A percentile compares a stretch with the other conserved stretches of the same genome.
Evolutionary conservation across 2,888 invertebrate species (phyloP).

Genomic region (Hyles lineata): DNA sequence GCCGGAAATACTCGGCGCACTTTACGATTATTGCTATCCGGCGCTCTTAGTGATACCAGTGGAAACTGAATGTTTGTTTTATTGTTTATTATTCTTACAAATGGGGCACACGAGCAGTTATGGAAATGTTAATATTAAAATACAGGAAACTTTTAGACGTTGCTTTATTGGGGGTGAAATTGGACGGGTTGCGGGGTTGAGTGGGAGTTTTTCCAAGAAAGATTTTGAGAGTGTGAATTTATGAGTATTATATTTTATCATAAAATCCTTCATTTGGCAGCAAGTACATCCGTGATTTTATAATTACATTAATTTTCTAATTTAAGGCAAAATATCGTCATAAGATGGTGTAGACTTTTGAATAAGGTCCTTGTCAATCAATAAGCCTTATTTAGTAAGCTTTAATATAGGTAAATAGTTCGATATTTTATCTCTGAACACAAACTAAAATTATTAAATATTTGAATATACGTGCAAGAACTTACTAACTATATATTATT

Average conservation of each 20-base stretch:
- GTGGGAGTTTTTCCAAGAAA: neutral
- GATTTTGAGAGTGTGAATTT: neutral
- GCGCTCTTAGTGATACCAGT: slow-evolving; percentile 43
- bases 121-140: slow-evolving; percentile 44
- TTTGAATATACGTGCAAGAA: too few species aligned
- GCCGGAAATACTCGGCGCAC: slow-evolving; percentile 66
- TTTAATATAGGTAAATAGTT: too few species aligned
- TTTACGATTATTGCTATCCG: slow-evolving; percentile 76
- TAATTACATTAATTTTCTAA: too few species aligned
- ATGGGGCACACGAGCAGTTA: slow-evolving; percentile 45
- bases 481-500: too few species aligned
- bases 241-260: neutral
- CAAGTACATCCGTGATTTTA: too few species aligned
- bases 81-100: slow-evolving; percentile 59
- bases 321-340: too few species aligned
- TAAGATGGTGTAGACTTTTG: too few species aligned
- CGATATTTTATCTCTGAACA: too few species aligned
- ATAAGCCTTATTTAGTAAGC: too few species aligned
- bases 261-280: too few species aligned
- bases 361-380: too few species aligned
- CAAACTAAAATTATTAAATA: too few species aligned
- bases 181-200: neutral
- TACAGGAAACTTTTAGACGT: slow-evolving; percentile 31
- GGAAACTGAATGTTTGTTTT: slow-evolving; percentile 53
- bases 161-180: slow-evolving; percentile 13